Evolutionary conservation across 2,888 invertebrate species (phyloP), one percentile per base, ranked within the genome.

Genomic region (Cerceris ruficornis): DNA sequence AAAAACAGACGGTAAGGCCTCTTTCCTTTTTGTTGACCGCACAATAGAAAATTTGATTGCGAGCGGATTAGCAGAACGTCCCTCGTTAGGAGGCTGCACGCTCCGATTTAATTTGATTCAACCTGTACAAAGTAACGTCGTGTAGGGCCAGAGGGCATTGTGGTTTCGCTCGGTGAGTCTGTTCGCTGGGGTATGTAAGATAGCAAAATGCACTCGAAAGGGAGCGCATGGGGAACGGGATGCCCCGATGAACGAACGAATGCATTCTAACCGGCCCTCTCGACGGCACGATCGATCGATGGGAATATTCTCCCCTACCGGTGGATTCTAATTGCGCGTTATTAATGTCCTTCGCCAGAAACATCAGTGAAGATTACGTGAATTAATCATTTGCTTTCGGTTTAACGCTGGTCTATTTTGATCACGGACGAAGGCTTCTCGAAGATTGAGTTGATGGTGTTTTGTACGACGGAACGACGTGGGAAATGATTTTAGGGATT

Each of bases 171-270:
- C 57, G 57, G 67, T 60, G 65, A 64, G 75, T 69, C 55, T 60
- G 69, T 52, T 79, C 67, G 49, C 28, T 49, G 42, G 28, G 28
- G 54, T 72, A 57, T 41, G 93, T 92, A 93, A 93, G 89, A 92
- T 69, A 72, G 58, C 58, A 58, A 60, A 67, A 64, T 66, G 75
- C 42, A 64, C 13, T 57, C n/a, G 28, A 28, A 28, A 28, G 28
- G 28, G 28, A 28, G 92, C 86, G 92, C 92, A 91, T 90, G 64
- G 84, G 81, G 89, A 86, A 90, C 87, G 88, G 78, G 88, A 79
- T 80, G 82, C 78, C 70, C 43, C 42, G 70, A 61, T 46, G 15
- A 60, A 67, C 69, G 71, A 69, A 69, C 71, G 66, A 75, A 73
- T 64, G 72, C 76, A 69, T 77, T 61, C 74, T 50, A 74, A 77